Conservation (phyloP, 2,888 invertebrate species). For the Hypsopygia costalis region DNA sequence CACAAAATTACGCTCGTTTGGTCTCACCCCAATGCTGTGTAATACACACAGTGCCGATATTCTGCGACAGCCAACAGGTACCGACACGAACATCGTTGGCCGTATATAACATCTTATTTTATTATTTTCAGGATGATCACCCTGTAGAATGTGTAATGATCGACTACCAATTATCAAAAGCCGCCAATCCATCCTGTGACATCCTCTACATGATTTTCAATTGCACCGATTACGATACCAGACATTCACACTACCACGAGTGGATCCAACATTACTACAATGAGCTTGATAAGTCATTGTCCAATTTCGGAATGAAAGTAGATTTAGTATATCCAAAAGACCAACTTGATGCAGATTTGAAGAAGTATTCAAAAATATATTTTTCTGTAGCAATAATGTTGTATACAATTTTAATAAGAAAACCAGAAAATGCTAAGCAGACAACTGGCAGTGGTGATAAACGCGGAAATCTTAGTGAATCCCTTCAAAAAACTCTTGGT, state of each 20-base stretch:
- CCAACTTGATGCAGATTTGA: constrained; percentile 32
- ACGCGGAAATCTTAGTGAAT: not conserved
- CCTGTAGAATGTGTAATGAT: constrained; percentile 32
- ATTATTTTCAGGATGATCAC: constrained; percentile 27
- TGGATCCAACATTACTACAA: constrained; percentile 23
- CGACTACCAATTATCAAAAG: constrained; percentile 39
- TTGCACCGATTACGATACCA: constrained; percentile 35
- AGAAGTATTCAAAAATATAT: constrained; percentile 24
- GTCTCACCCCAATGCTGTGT: too few relatives aligned
- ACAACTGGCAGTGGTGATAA: not conserved
- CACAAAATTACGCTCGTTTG: too few relatives aligned
- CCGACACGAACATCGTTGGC: too few relatives aligned
- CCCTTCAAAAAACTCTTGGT: not conserved
- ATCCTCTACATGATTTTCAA: constrained; percentile 37
- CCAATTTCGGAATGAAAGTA: constrained; percentile 27
- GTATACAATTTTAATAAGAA: constrained; percentile 21
- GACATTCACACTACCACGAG: constrained; percentile 26
- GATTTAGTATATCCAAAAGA: constrained; percentile 30
- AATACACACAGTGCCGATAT: too few relatives aligned
- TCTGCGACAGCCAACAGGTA: too few relatives aligned
- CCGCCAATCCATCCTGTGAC: constrained; percentile 32
- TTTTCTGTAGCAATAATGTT: constrained; percentile 23
- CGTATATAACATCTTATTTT: too few relatives aligned
- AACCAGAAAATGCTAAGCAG: constrained; percentile 23
- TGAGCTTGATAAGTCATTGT: constrained; percentile 29